A percentile compares a stretch with the other conserved stretches of the same genome.
Evolutionary conservation across 2,113 vertebrate genomes (phyloP).

Genomic region (Fulica atra): DNA sequence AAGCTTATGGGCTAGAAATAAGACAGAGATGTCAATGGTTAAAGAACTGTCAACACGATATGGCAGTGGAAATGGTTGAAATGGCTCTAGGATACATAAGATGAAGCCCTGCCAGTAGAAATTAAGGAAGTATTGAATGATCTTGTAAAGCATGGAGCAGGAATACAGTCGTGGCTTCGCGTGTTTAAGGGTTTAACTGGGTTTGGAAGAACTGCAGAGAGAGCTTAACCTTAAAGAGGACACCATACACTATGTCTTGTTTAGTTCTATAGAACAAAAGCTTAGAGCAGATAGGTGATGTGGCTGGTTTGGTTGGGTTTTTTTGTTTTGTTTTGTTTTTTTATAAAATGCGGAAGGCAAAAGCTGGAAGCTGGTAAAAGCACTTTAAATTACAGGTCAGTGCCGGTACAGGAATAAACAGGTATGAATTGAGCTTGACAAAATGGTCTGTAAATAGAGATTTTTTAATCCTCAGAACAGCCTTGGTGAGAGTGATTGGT

Average conservation of each 20-base stretch:
- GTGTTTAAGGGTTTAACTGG: neutral
- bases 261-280: neutral
- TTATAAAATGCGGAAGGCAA: neutral
- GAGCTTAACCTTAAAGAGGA: neutral
- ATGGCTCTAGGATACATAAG: neutral
- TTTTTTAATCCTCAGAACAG: neutral
- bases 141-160: neutral
- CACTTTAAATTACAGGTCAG: neutral
- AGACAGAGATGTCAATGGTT: neutral
- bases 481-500: neutral
- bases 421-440: neutral
- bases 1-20: neutral
- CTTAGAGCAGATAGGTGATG: neutral
- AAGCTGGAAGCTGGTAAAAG: neutral
- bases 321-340: neutral
- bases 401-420: neutral
- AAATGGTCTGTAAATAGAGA: neutral
- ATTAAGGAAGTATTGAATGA: neutral
- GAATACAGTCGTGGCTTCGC: neutral
- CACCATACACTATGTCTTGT: neutral
- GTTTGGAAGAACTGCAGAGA: neutral
- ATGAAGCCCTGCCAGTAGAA: neutral
- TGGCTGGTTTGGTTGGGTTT: too few species aligned
- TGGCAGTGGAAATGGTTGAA: neutral
- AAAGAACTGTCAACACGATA: neutral